Evolutionary conservation across 2,113 vertebrate species (phyloP), one percentile per base, ranked within the genome.

Genomic region (Accipiter cooperii): DNA sequence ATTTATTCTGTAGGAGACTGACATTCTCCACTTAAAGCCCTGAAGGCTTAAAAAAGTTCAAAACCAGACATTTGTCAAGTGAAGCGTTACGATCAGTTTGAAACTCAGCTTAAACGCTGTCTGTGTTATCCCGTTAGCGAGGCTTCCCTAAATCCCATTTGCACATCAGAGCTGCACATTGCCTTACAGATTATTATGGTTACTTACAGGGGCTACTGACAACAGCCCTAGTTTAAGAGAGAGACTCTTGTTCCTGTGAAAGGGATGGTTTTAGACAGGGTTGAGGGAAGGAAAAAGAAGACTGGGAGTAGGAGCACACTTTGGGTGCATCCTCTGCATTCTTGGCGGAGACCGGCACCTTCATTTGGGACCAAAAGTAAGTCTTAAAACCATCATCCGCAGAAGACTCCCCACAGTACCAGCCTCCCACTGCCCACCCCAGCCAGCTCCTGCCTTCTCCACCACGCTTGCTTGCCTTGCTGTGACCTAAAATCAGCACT

Each of bases 31-130:
- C 84, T 65, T 83, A 94, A 90, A 94, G 34, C 87, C 79, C 74
- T 42, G 44, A 89, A 84, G 90, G 61, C 93, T 96, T 93, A 73
- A 83, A 88, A 95, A 96, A 73, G 79, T 93, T 96, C 73, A 97
- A 88, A 91, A 12, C 17, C 66, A 97, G 89, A 96, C 91, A 95
- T 96, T 96, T 93, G 87, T 95, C 87, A 96, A 96, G 54, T 51
- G 80, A 86, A 89, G 86, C 4, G 0, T 91, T 94, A 55, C 6
- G 15, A 93, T 93, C 82, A 63, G 79, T 92, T 96, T 94, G 93
- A 87, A 96, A 95, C 66, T 84, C 83, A 44, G 33, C 87, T 93
- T 95, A 93, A 94, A 94, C 0, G 0, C 38, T 93, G 70, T 33
- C 84, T 77, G 60, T 22, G 38, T 85, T 95, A 94, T 88, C 57